Evolutionary conservation across 2,888 invertebrate genomes (phyloP), one percentile per base, ranked within the genome.

Genomic region (Eledona agricola): DNA sequence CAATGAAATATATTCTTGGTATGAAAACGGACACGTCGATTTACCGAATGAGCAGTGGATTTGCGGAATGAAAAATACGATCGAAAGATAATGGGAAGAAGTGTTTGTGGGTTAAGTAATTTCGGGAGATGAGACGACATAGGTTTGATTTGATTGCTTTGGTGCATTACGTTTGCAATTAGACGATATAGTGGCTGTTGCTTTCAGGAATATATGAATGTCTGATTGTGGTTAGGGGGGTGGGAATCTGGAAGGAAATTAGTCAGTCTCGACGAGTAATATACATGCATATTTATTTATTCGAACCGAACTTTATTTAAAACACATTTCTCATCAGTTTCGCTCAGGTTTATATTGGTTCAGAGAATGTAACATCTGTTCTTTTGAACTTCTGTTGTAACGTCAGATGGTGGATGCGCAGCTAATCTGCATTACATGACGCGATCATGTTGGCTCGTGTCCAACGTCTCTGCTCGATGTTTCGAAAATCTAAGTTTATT

Each of bases 341-440:
- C 49, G 47, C 49, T 23, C 49, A 53, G 46, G 51, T 55, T 55
- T 51, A 58, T 63, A 63, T 63, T 62, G 61, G 60, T 58, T 54
- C 35, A 58, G 58, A 57, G 54, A 57, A 55, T 58, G 57, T 50
- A 64, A 60, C 62, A 63, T 63, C 58, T 65, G 62, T 63, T 59
- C 57, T 58, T 58, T 62, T 57, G 59, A 61, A 60, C 57, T 56
- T 55, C 52, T 59, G 59, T 45, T 56, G 60, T 56, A 58, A 47
- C 59, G 60, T 43, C 62, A 62, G 60, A 59, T 63, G 63, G 57
- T 55, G 55, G 58, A 62, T 60, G 60, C 64, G 60, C 63, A 66
- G 64, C 67, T 67, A 67, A 70, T 70, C 66, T 69, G 66, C 65
- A 69, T 66, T 65, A 66, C 65, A 65, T 64, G 64, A 64, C 62